phyloP scores from a whole-genome alignment of 2,797 vertebrate species.

The Alfaro cultratus region DNA sequence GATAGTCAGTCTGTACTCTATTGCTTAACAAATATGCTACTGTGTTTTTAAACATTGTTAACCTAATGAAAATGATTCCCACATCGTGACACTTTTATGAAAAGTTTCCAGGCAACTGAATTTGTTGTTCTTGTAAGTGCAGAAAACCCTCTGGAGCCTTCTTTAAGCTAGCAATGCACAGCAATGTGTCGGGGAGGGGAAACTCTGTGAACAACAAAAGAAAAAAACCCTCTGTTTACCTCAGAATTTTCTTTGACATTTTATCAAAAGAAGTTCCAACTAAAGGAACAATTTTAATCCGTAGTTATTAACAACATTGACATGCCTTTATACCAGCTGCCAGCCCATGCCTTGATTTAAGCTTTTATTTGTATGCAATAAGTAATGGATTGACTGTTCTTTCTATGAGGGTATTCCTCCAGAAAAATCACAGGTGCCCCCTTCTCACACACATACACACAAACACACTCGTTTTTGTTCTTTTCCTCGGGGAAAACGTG shows the following conservation, averaged over 20 bases:
- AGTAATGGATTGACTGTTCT: conserved; percentile 4
- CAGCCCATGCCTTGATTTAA: background rate
- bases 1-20: background rate
- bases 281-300: background rate
- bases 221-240: background rate
- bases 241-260: background rate
- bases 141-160: background rate
- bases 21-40: background rate
- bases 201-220: background rate
- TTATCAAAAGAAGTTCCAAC: background rate
- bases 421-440: conserved; percentile 26
- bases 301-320: background rate
- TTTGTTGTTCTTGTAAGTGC: background rate
- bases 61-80: background rate
- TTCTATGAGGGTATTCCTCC: conserved; percentile 46
- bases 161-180: background rate
- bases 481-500: conserved; percentile 75
- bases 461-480: conserved; percentile 49
- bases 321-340: background rate
- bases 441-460: conserved; percentile 27
- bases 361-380: background rate
- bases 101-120: background rate
- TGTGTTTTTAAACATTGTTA: background rate
- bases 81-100: background rate
- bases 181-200: background rate